Conservation (phyloP, 2,888 invertebrate species). For the Leucophora obtusa region DNA sequence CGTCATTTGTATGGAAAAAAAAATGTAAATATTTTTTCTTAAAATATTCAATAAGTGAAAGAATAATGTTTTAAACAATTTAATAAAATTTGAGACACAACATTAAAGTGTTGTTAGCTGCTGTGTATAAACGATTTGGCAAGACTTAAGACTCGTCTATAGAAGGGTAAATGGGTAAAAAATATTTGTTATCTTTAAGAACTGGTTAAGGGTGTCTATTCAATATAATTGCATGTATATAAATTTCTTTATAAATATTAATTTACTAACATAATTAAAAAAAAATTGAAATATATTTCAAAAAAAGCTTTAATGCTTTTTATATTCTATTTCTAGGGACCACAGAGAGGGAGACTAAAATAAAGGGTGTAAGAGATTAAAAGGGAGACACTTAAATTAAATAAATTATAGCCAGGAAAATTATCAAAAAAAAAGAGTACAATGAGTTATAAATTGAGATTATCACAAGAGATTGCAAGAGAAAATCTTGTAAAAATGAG, state of each 20-base stretch:
- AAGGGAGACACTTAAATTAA: neutral
- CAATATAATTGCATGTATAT: conserved; percentile 45
- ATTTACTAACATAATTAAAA: conserved; percentile 43
- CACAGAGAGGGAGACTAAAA: neutral
- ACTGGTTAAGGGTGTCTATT: conserved; percentile 43
- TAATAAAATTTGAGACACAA: neutral
- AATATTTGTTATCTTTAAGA: conserved; percentile 4
- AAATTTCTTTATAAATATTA: conserved; percentile 15
- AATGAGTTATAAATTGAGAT: neutral
- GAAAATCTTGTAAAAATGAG: neutral
- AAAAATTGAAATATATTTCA: neutral
- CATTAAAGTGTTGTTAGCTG: conserved; percentile 33
- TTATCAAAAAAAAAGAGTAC: neutral
- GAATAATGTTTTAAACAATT: neutral
- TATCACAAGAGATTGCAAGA: neutral
- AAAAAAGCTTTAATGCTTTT: conserved; percentile 52
- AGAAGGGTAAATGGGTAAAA: conserved; percentile 22
- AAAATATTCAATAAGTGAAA: neutral
- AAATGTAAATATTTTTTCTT: too few species aligned
- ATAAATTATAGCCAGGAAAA: too few species aligned
- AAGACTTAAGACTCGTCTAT: neutral
- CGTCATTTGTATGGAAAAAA: too few species aligned
- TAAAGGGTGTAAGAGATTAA: conserved; percentile 28
- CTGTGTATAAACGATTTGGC: conserved; percentile 47
- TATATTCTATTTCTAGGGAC: conserved; percentile 62